phyloP scores from a whole-genome alignment of 2,888 invertebrate genomes.

The Blastobasis lacticolella region DNA sequence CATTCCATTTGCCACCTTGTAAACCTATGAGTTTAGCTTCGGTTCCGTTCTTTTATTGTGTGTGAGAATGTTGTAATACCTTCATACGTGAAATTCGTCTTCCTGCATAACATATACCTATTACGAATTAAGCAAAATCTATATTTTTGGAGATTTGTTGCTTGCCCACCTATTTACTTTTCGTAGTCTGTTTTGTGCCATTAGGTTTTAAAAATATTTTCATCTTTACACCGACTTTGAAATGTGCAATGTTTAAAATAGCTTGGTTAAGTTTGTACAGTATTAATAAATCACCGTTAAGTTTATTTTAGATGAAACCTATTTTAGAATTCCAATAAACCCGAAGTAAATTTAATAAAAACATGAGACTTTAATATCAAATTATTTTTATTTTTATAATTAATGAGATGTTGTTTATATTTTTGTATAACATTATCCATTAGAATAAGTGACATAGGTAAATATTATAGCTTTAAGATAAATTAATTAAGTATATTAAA shows the following conservation, averaged over 20 bases:
- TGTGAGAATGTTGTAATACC: too few species aligned
- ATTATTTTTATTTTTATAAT: conserved; percentile 13
- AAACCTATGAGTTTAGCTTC: too few species aligned
- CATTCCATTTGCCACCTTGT: background rate
- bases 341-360: too few species aligned
- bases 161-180: conserved; percentile 45
- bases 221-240: conserved; percentile 3
- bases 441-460: conserved; percentile 23
- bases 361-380: conserved; percentile 7
- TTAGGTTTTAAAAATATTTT: conserved; percentile 20
- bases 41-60: too few species aligned
- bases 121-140: conserved; percentile 24
- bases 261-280: conserved; percentile 23
- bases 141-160: conserved; percentile 24
- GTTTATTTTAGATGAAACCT: conserved; percentile 2
- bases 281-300: conserved; percentile 20
- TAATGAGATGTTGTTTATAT: conserved; percentile 40
- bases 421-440: conserved; percentile 42
- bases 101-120: conserved; percentile 34
- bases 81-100: conserved; percentile 30
- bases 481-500: too few species aligned
- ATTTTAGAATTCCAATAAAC: too few species aligned
- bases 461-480: too few species aligned
- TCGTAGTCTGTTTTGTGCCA: conserved; percentile 45
- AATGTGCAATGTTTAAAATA: conserved; percentile 21